Evolutionary conservation across 2,113 vertebrate species (phyloP), one percentile per base, ranked within the genome.

Genomic region (Willisornis vidua): DNA sequence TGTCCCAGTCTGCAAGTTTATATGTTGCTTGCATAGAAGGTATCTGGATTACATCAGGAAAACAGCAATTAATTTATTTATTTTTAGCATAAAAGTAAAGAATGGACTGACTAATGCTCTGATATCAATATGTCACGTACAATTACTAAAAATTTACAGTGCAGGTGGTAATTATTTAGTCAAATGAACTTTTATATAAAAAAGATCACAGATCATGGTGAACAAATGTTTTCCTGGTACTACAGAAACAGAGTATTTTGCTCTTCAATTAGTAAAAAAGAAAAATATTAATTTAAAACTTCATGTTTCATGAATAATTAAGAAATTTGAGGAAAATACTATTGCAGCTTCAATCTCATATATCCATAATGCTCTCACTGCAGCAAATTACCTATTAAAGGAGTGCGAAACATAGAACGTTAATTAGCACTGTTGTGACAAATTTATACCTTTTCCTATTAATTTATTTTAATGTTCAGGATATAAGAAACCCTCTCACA

Each of bases 341-440:
- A 80, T 76, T 88, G 61, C 25, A 52, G 28, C 71, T 74, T 76
- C 55, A 82, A 93, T 93, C 59, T 73, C 45, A 28, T 41, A 71
- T 93, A 84, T 52, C 79, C 49, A 66, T 39, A 66, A 85, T 45
- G 57, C 63, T 87, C 76, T 96, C 82, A 66, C 73, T 89, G 48
- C 15, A 66, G 58, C 55, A 95, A 92, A 95, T 91, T 73, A 77
- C 57, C 55, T 93, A 68, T 78, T 93, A 84, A 90, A 76, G 73
- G 73, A 66, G 76, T 74, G 80, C 92, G 63, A 92, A 95, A 89
- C 58, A 87, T 9, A 79, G 82, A 91, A 87, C 1, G 0, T 87
- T 95, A 93, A 95, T 96, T 97, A 94, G 87, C 95, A 63, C 71
- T 81, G 61, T 87, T 94, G 80, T 96, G 88, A 92, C 70, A 89